Base-by-base conservation (phyloP, 2,888 invertebrate genomes). In the Philaethria dido region DNA sequence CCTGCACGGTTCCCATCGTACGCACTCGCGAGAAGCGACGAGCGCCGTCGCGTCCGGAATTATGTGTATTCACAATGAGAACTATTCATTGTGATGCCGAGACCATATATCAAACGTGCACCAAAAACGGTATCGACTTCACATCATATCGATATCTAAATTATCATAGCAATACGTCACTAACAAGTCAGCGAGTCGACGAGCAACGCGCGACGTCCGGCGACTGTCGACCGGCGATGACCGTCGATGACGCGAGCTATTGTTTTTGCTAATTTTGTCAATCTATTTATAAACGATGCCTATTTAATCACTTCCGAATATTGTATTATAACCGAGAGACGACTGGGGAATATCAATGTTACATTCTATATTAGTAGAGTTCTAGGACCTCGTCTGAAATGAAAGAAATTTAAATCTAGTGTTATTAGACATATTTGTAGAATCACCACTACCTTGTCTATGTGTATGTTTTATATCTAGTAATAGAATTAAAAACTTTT, bases 191-290 rank as follows among this genome's bases (percentile, higher is more conserved):
- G n/a, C n/a, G n/a, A n/a, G n/a, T n/a, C n/a, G n/a, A n/a, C n/a
- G n/a, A n/a, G n/a, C n/a, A n/a, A n/a, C n/a, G 14, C 13, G 50
- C 25, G n/a, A 48, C 64, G 45, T 57, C 64, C 64, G 57, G 57
- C 8, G 8, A 36, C 33, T n/a, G 33, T 9, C 8, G 33, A 8
- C 33, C 5, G 8, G n/a, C 42, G n/a, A 4, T n/a, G n/a, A n/a
- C 42, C 18, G n/a, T n/a, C 50, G 60, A 61, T 64, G 55, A 64
- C 63, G 22, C 54, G 65, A 18, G 29, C 65, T 29, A 65, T 65
- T 61, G 65, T 65, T 65, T 54, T 18, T 18, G 65, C 60, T 54
- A 44, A 36, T 50, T 44, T 60, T 2, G 33, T 52, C 52, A 11
- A 11, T 13, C 20, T 47, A 29, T 29, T 16, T 52, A 33, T 16